These are phyloP conservation scores for Hoplias malabaricus DNA, from an alignment of 2,113 vertebrate species.

Conservation along the genomic window DNA sequence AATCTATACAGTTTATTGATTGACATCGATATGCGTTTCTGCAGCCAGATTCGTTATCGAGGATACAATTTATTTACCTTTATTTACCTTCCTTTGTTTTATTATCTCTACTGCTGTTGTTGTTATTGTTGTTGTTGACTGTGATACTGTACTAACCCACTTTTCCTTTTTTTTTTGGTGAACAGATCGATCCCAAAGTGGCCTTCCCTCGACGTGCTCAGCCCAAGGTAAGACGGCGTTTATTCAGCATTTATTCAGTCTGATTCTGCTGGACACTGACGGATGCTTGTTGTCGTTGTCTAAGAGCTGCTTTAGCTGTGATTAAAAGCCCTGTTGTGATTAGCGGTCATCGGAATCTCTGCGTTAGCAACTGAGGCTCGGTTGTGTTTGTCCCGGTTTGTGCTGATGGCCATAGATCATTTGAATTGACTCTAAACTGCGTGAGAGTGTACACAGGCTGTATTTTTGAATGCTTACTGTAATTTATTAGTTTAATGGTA, in stretches of 20 bases:
- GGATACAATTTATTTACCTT: no score
- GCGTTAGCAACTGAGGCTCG: background rate
- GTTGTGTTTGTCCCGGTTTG: background rate
- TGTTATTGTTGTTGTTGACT: background rate
- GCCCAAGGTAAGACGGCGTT: conserved; percentile 90
- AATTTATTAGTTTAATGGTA: no score
- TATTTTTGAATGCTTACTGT: no score
- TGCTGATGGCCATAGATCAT: background rate
- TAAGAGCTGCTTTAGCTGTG: background rate
- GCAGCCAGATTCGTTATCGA: no score
- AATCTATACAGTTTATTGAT: no score
- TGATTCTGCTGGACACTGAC: background rate
- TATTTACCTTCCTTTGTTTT: background rate
- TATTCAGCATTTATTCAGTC: background rate
- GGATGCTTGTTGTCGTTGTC: no score
- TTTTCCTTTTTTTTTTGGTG: conserved; percentile 60
- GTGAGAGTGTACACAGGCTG: no score
- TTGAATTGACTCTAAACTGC: no score
- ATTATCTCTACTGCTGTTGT: background rate
- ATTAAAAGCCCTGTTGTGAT: background rate
- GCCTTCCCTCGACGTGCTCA: conserved; percentile 97
- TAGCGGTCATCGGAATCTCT: background rate
- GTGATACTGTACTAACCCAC: conserved; percentile 39
- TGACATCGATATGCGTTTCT: no score
- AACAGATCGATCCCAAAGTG: conserved; percentile 98